Percentiles rank a stretch among this genome's conserved stretches.
Evolutionary conservation across 2,113 vertebrate species (phyloP).

Genomic region (Gymnocephalus cernua): DNA sequence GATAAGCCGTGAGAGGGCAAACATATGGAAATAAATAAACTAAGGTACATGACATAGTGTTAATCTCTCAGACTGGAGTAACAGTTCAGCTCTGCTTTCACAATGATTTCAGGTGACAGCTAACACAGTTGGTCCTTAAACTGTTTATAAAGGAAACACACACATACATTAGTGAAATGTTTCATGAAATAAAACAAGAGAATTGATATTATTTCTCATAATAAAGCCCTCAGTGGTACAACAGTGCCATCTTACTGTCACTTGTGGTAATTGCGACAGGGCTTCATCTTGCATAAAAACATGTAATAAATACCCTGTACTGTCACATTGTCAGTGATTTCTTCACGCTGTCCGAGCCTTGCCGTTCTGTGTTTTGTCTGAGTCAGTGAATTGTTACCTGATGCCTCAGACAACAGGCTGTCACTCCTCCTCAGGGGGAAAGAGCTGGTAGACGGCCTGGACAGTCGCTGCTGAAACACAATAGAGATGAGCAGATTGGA

Average conservation of each 20-base stretch:
- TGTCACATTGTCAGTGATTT: not conserved
- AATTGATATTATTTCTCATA: not conserved
- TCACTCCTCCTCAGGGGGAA: slow-evolving; percentile 88
- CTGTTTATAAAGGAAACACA: not conserved
- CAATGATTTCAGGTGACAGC: not conserved
- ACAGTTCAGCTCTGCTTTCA: not conserved
- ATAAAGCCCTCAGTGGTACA: not conserved
- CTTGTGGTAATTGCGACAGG: not conserved
- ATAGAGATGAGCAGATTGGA: slow-evolving; percentile 49
- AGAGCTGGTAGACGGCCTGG: slow-evolving; percentile 69
- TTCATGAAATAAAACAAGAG: not conserved
- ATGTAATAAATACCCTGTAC: not conserved
- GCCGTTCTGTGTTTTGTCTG: slow-evolving; percentile 13
- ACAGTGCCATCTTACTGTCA: slow-evolving; percentile 21
- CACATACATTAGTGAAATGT: not conserved
- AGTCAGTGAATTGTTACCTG: slow-evolving; percentile 87
- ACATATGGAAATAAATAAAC: not conserved
- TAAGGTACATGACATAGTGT: not conserved
- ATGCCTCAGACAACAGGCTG: slow-evolving; percentile 87
- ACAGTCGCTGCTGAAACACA: slow-evolving; percentile 82
- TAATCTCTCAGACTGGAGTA: not conserved
- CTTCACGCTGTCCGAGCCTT: not conserved
- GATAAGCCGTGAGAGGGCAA: too few relatives aligned
- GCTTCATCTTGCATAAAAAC: too few relatives aligned
- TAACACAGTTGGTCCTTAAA: not conserved